Conservation (phyloP, 1,140 invertebrate genomes). For the Neodiprion pinetum region DNA sequence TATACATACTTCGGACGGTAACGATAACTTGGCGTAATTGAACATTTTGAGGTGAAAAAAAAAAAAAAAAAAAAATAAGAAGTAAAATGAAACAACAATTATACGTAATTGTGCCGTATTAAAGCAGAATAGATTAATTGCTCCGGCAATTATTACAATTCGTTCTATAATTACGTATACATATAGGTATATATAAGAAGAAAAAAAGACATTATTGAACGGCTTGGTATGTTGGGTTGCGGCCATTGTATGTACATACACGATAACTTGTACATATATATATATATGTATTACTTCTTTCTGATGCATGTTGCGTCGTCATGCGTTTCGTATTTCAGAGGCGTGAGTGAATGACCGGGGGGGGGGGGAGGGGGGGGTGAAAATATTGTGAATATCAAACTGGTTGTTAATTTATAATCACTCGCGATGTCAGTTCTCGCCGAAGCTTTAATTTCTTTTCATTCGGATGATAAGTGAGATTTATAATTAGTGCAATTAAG, state of each 20-base stretch:
- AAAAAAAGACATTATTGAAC: background rate
- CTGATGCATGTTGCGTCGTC: background rate
- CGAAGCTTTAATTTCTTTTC: too few relatives aligned
- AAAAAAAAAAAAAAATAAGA: too few relatives aligned
- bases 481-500: too few relatives aligned
- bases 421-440: too few relatives aligned
- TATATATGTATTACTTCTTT: background rate
- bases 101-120: background rate
- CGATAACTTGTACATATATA: background rate
- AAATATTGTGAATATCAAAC: too few relatives aligned
- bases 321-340: background rate
- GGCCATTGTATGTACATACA: background rate
- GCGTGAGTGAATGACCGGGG: background rate
- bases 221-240: slow-evolving; percentile 3
- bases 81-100: too few relatives aligned
- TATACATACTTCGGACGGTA: too few relatives aligned
- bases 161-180: background rate
- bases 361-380: too few relatives aligned
- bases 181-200: background rate
- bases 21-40: too few relatives aligned
- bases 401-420: too few relatives aligned
- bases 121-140: background rate
- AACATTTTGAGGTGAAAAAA: too few relatives aligned
- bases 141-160: background rate
- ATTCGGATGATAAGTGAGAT: too few relatives aligned